Percentiles rank a stretch among this genome's conserved stretches.
phyloP scores from a whole-genome alignment of 2,888 invertebrate genomes.

The Liposcelis brunnea region DNA sequence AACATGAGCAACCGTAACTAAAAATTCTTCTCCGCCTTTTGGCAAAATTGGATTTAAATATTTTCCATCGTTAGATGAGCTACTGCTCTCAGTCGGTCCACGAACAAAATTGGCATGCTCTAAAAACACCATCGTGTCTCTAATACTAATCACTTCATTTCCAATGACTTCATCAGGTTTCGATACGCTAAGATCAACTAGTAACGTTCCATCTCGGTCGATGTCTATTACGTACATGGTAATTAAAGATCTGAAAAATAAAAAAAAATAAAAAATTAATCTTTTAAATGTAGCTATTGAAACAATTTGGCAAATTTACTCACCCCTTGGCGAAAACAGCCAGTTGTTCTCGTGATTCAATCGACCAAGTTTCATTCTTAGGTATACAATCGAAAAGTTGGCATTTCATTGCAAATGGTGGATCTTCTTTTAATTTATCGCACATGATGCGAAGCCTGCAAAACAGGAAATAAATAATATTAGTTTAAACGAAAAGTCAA shows the following conservation, averaged over 20 bases:
- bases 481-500: slow-evolving; percentile 17
- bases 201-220: slow-evolving; percentile 18
- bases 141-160: slow-evolving; percentile 8
- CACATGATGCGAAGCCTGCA: slow-evolving; percentile 34
- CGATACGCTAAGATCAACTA: slow-evolving; percentile 25
- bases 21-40: slow-evolving; percentile 26
- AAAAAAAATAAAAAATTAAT: slow-evolving; percentile 24
- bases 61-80: no score
- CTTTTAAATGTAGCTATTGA: no score
- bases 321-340: no score
- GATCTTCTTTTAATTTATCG: slow-evolving; percentile 26
- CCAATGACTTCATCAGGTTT: slow-evolving; percentile 10
- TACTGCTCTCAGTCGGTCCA: slow-evolving; percentile 19
- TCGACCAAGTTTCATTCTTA: slow-evolving; percentile 30
- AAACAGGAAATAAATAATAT: slow-evolving; percentile 14
- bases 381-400: slow-evolving; percentile 38
- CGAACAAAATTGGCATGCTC: slow-evolving; percentile 19
- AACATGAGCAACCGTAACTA: slow-evolving; percentile 38
- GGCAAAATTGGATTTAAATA: slow-evolving; percentile 14
- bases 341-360: slow-evolving; percentile 36
- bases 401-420: slow-evolving; percentile 40
- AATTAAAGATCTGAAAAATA: slow-evolving; percentile 17
- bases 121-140: slow-evolving; percentile 16
- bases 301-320: no score
- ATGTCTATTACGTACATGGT: slow-evolving; percentile 22